These are phyloP conservation scores for Trigoniulus corallinus DNA, from an alignment of 1,140 invertebrate species.

Conservation along the genomic window DNA sequence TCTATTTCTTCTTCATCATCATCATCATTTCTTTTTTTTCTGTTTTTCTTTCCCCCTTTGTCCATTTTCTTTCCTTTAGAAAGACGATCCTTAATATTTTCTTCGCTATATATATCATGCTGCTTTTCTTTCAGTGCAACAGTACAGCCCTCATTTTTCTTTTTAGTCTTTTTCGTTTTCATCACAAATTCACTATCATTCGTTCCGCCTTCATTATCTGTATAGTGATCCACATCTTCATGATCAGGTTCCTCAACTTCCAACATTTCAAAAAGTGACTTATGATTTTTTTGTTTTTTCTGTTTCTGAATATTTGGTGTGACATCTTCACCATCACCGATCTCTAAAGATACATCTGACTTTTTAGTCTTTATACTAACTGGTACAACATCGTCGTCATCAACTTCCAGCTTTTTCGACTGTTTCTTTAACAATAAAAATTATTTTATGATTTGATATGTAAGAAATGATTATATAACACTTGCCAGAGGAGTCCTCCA, in stretches of 20 bases:
- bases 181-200: too few relatives aligned
- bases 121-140: constrained; percentile 19
- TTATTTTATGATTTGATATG: too few relatives aligned
- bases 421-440: too few relatives aligned
- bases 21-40: constrained; percentile 50
- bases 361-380: too few relatives aligned
- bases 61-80: constrained; percentile 8
- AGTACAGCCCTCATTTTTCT: constrained; percentile 11
- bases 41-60: constrained; percentile 25
- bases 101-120: constrained; percentile 28
- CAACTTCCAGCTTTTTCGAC: too few relatives aligned
- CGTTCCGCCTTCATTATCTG: neutral
- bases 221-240: constrained; percentile 9
- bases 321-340: neutral
- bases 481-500: too few relatives aligned
- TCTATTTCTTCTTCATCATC: constrained; percentile 72
- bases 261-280: neutral
- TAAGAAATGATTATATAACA: too few relatives aligned
- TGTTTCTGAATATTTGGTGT: neutral
- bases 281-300: neutral
- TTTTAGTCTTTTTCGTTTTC: constrained; percentile 10
- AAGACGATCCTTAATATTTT: constrained; percentile 15
- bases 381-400: too few relatives aligned
- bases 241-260: constrained; percentile 1
- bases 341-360: too few relatives aligned